Percentiles rank a stretch among this genome's conserved stretches.
Evolutionary conservation across 2,888 invertebrate species (phyloP).

Genomic region (Xanthia icteritia): DNA sequence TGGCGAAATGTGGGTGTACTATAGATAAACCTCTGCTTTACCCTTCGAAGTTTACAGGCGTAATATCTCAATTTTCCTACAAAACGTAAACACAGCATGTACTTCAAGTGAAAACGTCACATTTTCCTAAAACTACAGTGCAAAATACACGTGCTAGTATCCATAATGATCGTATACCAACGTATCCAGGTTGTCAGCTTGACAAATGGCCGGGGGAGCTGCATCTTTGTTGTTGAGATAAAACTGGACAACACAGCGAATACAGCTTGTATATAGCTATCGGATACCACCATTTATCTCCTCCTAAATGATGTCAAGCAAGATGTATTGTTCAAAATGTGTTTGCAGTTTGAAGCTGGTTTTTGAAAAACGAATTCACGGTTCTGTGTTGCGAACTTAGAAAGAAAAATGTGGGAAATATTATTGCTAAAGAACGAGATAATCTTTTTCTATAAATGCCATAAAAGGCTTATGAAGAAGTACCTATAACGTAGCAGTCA

Average conservation of each 20-base stretch:
- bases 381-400: not conserved
- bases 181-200: conserved; percentile 50
- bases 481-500: not conserved
- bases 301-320: conserved; percentile 54
- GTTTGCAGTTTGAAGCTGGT: not conserved
- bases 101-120: conserved; percentile 4
- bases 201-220: conserved; percentile 59
- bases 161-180: conserved; percentile 46
- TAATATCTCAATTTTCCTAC: not conserved
- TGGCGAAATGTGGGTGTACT: not conserved
- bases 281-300: conserved; percentile 56
- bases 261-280: conserved; percentile 34
- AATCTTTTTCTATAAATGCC: not conserved
- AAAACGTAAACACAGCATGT: not conserved
- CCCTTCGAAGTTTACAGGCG: not conserved
- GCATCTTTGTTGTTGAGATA: conserved; percentile 63
- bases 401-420: not conserved
- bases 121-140: conserved; percentile 8
- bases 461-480: not conserved
- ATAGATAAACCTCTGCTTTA: not conserved
- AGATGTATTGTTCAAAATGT: conserved; percentile 47
- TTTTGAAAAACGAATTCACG: conserved; percentile 1
- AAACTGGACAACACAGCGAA: conserved; percentile 56
- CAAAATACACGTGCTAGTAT: conserved; percentile 36
- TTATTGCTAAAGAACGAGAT: not conserved